Evolutionary conservation across 2,113 vertebrate species (phyloP), one percentile per base, ranked within the genome.

Genomic region (Chloroceryle aenea): DNA sequence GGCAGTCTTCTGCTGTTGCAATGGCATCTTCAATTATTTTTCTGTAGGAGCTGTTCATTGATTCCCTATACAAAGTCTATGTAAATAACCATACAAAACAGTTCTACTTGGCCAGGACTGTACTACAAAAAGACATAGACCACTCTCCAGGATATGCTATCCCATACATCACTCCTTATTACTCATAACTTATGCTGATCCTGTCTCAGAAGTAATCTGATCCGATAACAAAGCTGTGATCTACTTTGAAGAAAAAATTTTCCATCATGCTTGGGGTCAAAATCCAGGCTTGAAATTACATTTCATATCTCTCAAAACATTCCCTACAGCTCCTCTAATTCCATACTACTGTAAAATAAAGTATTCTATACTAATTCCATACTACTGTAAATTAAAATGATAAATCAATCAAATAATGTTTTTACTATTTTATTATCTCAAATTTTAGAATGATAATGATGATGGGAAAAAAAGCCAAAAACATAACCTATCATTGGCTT

Each of bases 11-110:
- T 81, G 40, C 8, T 29, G 3, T 20, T 83, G n/a, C 1, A 17
- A 50, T 7, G 6, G 0, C 16, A 47, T 9, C 18, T 58, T 29
- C 30, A 73, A 12, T 18, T 58, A 48, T 30, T 53, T 53, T 74
- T 56, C 74, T 74, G 19, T 30, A 40, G 23, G 36, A 89, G 8
- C 2, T 40, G 2, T 50, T 63, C 10, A 12, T 14, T 32, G 22
- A 18, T 67, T 78, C 38, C 58, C 27, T 53, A 4, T 14, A 11
- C 1, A 64, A 66, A 38, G 1, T 36, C 3, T 15, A 14, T 10
- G 30, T 10, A 63, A 86, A 42, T 2, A 56, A 16, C 1, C 0
- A 0, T 4, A 27, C 3, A 30, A 12, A n/a, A 63, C 4, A 7
- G 21, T 14, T n/a, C 13, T 50, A 7, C 3, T 8, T 32, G 10